Conservation (phyloP, 2,113 vertebrate genomes). For the Triplophysa tibetana region DNA sequence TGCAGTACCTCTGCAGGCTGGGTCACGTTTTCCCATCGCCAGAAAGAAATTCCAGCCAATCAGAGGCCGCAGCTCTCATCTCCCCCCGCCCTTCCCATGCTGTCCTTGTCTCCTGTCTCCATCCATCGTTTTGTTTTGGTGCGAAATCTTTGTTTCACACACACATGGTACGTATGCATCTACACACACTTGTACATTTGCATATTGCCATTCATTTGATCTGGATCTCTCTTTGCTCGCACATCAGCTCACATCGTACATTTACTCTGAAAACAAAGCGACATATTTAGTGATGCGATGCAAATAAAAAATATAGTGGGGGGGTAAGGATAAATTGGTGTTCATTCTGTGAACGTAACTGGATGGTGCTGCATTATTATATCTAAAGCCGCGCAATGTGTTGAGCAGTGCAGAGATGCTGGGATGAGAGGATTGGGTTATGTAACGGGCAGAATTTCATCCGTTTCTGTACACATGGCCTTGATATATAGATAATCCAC, state of each 20-base stretch:
- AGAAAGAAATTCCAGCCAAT: conserved; percentile 72
- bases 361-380: conserved; percentile 1
- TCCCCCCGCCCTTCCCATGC: conserved; percentile 15
- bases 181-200: conserved; percentile 45
- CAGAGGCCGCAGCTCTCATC: conserved; percentile 50
- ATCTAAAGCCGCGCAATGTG: background rate
- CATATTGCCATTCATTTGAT: conserved; percentile 8
- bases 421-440: conserved; percentile 48
- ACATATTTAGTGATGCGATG: background rate
- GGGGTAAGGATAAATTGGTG: background rate
- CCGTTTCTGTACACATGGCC: conserved; percentile 53
- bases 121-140: conserved; percentile 37
- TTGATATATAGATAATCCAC: conserved; percentile 63
- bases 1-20: conserved; percentile 79
- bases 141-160: background rate
- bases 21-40: conserved; percentile 68
- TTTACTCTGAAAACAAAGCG: conserved; percentile 5
- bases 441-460: conserved; percentile 59
- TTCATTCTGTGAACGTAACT: background rate
- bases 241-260: background rate
- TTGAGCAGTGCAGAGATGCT: background rate
- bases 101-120: conserved; percentile 39
- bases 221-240: background rate
- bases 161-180: conserved; percentile 45
- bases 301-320: background rate